Percentiles rank a stretch among this genome's conserved stretches.
Evolutionary conservation across 1,140 invertebrate genomes (phyloP).

Genomic region (Gryllus bimaculatus): DNA sequence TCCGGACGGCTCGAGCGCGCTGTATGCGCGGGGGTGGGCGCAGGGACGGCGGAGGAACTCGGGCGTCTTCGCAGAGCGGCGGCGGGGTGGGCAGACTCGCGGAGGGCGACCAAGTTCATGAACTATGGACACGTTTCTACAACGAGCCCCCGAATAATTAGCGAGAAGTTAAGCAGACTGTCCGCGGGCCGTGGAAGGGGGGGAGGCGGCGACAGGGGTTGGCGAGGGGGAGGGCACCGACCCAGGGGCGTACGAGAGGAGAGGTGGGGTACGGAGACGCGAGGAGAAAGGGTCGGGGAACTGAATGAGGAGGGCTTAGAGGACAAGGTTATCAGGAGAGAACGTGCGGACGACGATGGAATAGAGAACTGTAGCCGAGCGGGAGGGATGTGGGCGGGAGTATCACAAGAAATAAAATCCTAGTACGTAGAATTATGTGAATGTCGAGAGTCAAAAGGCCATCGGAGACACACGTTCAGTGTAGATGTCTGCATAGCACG

Average conservation of each 20-base stretch:
- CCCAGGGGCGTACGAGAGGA: neutral
- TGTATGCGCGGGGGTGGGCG: neutral
- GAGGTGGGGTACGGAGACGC: neutral
- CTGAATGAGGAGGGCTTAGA: neutral
- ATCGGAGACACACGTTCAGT: too few species aligned
- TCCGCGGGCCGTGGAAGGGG: neutral
- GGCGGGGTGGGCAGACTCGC: neutral
- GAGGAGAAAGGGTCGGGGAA: neutral
- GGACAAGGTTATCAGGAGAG: too few species aligned
- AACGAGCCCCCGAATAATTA: neutral
- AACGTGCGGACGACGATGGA: too few species aligned
- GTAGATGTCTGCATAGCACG: too few species aligned
- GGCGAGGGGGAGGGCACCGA: neutral
- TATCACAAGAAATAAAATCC: too few species aligned
- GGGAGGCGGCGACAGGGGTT: neutral
- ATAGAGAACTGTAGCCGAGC: too few species aligned
- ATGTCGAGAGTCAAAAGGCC: too few species aligned
- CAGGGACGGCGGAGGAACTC: too few species aligned
- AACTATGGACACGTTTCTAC: constrained; percentile 4
- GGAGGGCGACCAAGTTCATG: neutral
- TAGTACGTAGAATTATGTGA: too few species aligned
- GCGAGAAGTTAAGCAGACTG: neutral
- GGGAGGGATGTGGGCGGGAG: too few species aligned
- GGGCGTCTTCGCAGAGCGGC: neutral
- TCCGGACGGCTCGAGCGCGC: neutral